Evolutionary conservation across 2,113 vertebrate genomes (phyloP), one percentile per base, ranked within the genome.

Genomic region (Gorsachius goisagi): DNA sequence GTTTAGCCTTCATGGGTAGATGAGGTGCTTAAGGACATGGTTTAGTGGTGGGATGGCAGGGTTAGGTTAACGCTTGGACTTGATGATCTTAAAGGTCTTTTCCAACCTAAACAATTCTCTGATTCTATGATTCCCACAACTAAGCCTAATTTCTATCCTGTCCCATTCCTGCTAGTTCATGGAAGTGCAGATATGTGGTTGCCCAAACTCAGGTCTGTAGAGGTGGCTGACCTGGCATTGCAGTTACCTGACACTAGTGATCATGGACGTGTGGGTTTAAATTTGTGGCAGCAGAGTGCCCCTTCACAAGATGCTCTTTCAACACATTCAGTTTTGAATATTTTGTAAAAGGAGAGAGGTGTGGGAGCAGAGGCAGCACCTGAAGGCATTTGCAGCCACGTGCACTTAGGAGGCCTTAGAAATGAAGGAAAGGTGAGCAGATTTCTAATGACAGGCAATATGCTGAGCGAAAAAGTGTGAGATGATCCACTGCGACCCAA

Each of bases 361-460:
- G 63, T 89, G 50, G 74, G 59, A 93, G 49, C 77, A 76, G 90
- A 52, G 55, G 37, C 66, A 85, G 66, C 58, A 71, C 71, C 86
- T 30, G 67, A 73, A 95, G 87, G 71, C 84, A 77, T 85, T 93
- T 93, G 47, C 89, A 93, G 63, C 59, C 5, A 1, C 13, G 20
- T 85, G 45, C 62, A 67, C 45, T 76, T 79, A 87, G 53, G 35
- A 37, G 89, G 15, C 53, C 41, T 66, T 16, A 12, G 80, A 79
- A 94, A 58, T 89, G 77, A 94, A 89, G 77, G 74, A 64, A 92
- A 84, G 84, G 86, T 86, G 91, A 94, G 77, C 84, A 95, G 78
- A 96, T 97, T 92, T 73, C 71, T 93, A 82, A 92, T 73, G 95
- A 92, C 94, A 97, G 84, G 93, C 84, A 92, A 97, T 88, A 87